Percentiles rank a stretch among this genome's conserved stretches.
Evolutionary conservation across 2,888 invertebrate species (phyloP).

Genomic region (Drosophila meridiana): DNA sequence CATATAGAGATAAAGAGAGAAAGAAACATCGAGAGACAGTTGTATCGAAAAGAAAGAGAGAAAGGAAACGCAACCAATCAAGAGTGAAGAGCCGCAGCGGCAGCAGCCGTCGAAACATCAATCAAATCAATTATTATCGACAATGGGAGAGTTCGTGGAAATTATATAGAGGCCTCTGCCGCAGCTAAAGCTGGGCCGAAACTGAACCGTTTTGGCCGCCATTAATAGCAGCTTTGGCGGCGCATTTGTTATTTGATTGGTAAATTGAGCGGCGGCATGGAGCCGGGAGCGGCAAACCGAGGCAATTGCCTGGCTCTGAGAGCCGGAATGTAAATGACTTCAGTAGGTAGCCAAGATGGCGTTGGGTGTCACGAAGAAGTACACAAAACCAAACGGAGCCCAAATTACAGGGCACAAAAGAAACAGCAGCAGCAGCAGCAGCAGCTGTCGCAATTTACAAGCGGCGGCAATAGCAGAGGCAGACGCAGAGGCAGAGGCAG

Average conservation of each 20-base stretch:
- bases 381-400: conserved; percentile 24
- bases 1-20: conserved; percentile 22
- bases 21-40: conserved; percentile 29
- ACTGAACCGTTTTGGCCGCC: conserved; percentile 63
- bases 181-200: conserved; percentile 13
- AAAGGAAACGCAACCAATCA: conserved; percentile 59
- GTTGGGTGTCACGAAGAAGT: conserved; percentile 56
- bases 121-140: conserved; percentile 85
- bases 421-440: conserved; percentile 20
- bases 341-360: conserved; percentile 79
- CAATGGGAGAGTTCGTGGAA: conserved; percentile 75
- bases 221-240: conserved; percentile 81
- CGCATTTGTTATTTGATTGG: conserved; percentile 82
- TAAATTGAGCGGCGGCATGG: conserved; percentile 75
- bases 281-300: conserved; percentile 12
- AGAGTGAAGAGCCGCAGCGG: conserved; percentile 43
- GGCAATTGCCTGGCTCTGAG: conserved; percentile 35
- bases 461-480: not conserved
- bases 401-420: conserved; percentile 62
- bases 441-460: conserved; percentile 19
- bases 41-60: not conserved
- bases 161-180: conserved; percentile 51
- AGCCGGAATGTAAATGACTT: conserved; percentile 71
- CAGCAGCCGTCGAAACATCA: conserved; percentile 78
- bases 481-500: not conserved